Evolutionary conservation across 2,113 vertebrate genomes (phyloP), one percentile per base, ranked within the genome.

Genomic region (Neolamprologus brichardi): DNA sequence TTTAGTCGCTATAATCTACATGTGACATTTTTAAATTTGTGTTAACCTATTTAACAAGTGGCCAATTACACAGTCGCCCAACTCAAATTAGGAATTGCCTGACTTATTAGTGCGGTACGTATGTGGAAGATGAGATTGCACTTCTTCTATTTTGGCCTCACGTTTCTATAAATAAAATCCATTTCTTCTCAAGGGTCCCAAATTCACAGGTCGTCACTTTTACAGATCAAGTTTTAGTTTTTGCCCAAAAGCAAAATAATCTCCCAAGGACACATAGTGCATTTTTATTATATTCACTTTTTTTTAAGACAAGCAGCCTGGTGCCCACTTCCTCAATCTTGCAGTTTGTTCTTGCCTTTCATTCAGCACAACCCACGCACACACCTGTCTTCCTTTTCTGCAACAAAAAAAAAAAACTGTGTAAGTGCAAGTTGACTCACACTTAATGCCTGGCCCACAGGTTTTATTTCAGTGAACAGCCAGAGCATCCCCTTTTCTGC

Each of bases 401-500:
- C 52, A 80, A 83, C 82, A 49, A 82, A 62, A 72, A 87, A 72
- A 87, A 90, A 93, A 79, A n/a, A 41, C 52, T 87, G 83, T 92
- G 34, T 75, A 81, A 84, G 62, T 62, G 70, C 54, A 89, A 64
- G 60, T 64, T 88, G 89, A 91, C 88, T 91, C 88, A 86, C 72
- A 75, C n/a, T 49, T 78, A 60, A 62, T 60, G 28, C 39, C 60
- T 84, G 15, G 83, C 88, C 86, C 39, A 12, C 94, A 98, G 98
- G 98, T 79, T 97, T 97, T 82, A 97, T 98, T 93, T 98, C 98
- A 0, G 97, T 98, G 46, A 98, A 98, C 91, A 97, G 97, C 95
- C 97, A 97, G 87, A 97, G 96, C 95, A 92, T 96, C 3, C 97
- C 98, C 0, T 98, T 98, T 92, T 92, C 97, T 58, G 97, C 97